These are phyloP conservation scores for Noctua fimbriata DNA, from an alignment of 2,888 invertebrate genomes.

Conservation along the genomic window DNA sequence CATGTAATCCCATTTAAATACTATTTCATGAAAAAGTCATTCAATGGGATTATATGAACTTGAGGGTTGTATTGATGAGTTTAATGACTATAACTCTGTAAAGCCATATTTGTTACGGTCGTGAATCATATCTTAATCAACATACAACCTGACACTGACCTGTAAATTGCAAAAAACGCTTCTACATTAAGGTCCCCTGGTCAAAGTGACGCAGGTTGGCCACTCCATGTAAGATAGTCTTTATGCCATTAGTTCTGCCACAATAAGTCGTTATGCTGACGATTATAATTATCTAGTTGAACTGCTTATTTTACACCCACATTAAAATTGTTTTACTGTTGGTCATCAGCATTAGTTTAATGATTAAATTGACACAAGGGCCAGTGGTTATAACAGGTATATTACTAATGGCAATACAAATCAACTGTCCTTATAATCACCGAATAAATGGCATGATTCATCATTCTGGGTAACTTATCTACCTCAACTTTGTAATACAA, in stretches of 20 bases:
- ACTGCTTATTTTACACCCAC: constrained; percentile 26
- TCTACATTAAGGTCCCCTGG: neutral
- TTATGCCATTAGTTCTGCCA: neutral
- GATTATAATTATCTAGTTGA: neutral
- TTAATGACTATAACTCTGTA: no score
- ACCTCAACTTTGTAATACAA: neutral
- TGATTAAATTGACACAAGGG: constrained; percentile 14
- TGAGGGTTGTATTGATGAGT: no score
- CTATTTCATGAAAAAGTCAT: no score
- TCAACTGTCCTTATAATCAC: neutral
- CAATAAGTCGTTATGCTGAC: constrained; percentile 4
- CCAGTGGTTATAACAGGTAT: constrained; percentile 1
- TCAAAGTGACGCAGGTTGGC: neutral
- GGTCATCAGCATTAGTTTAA: constrained; percentile 30
- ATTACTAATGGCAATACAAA: neutral
- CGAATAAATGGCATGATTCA: neutral
- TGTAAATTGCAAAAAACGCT: no score
- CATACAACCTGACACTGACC: no score
- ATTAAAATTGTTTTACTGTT: constrained; percentile 11
- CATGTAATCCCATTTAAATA: no score
- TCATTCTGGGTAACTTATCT: neutral
- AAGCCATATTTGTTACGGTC: no score
- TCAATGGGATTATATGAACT: no score
- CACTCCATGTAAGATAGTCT: neutral
- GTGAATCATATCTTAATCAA: no score